Evolutionary conservation across 2,888 invertebrate species (phyloP).

Genomic region (Eupithecia vulgata): DNA sequence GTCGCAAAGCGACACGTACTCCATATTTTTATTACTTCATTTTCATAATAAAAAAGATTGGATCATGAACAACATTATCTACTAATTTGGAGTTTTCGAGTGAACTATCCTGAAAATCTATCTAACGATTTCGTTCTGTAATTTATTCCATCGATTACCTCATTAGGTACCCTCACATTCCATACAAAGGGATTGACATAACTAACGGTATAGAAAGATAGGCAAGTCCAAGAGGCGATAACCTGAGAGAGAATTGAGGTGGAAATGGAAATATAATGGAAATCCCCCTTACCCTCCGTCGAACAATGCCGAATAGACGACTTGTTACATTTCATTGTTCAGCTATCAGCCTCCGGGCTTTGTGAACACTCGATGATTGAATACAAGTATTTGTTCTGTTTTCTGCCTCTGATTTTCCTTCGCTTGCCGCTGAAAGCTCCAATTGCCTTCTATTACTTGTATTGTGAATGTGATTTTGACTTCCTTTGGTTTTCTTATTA

Average conservation of each 20-base stretch:
- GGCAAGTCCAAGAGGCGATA: slow-evolving; percentile 82
- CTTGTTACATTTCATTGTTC: slow-evolving; percentile 85
- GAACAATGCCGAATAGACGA: slow-evolving; percentile 82
- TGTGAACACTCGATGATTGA: slow-evolving; percentile 82
- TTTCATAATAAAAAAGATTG: too few species aligned
- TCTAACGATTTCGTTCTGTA: neutral
- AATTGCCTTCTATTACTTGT: slow-evolving; percentile 68
- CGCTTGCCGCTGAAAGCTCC: slow-evolving; percentile 74
- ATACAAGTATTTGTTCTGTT: slow-evolving; percentile 82
- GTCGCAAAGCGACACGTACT: too few species aligned
- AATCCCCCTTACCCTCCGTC: slow-evolving; percentile 60
- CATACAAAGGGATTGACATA: slow-evolving; percentile 63
- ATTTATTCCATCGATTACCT: slow-evolving; percentile 17
- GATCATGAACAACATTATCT: too few species aligned
- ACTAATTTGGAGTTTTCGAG: neutral
- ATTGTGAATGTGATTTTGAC: slow-evolving; percentile 65
- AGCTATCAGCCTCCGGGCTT: slow-evolving; percentile 82
- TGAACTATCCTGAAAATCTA: neutral
- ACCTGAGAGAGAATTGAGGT: slow-evolving; percentile 80
- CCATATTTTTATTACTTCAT: too few species aligned
- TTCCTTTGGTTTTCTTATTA: slow-evolving; percentile 42
- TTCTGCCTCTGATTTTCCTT: slow-evolving; percentile 78
- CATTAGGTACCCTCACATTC: slow-evolving; percentile 41
- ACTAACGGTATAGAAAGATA: slow-evolving; percentile 82
- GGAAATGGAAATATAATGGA: slow-evolving; percentile 85